Evolutionary conservation across 2,888 invertebrate species (phyloP).

Genomic region (Cistogaster globosa): DNA sequence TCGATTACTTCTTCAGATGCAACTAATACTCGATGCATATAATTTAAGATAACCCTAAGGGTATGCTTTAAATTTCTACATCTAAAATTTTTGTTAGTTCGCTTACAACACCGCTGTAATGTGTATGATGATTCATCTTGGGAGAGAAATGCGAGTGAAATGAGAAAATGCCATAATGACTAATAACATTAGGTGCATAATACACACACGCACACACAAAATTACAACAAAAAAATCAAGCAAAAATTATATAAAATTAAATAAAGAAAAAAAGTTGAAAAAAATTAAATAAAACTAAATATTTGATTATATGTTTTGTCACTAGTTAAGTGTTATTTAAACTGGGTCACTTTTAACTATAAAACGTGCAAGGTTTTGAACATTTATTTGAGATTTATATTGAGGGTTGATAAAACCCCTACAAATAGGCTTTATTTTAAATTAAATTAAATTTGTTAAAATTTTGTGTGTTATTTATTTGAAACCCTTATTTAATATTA

Average conservation of each 20-base stretch:
- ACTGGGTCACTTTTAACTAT: constrained; percentile 2
- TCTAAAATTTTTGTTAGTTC: constrained; percentile 6
- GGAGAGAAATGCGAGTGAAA: constrained; percentile 8
- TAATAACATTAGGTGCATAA: constrained; percentile 25
- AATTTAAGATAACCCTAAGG: constrained; percentile 14
- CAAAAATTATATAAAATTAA: constrained; percentile 18
- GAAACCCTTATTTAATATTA: constrained; percentile 11
- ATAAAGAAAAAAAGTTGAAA: constrained; percentile 7
- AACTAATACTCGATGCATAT: neutral
- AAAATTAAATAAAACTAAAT: constrained; percentile 15
- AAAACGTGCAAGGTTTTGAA: constrained; percentile 43
- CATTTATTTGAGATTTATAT: constrained; percentile 7
- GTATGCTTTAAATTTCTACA: constrained; percentile 36
- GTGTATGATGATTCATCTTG: neutral
- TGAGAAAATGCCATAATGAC: constrained; percentile 17
- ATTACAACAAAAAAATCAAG: constrained; percentile 56
- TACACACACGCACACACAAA: constrained; percentile 56
- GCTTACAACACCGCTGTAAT: constrained; percentile 25
- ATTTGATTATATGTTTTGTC: neutral
- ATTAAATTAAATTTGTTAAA: constrained; percentile 54
- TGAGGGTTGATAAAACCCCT: neutral
- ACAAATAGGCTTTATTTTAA: neutral
- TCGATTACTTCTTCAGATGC: neutral
- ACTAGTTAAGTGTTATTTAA: constrained; percentile 23
- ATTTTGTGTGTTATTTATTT: constrained; percentile 67